Evolutionary conservation across 1,140 invertebrate species (phyloP), one percentile per base, ranked within the genome.

Genomic region (Brachionus rotundiformis): DNA sequence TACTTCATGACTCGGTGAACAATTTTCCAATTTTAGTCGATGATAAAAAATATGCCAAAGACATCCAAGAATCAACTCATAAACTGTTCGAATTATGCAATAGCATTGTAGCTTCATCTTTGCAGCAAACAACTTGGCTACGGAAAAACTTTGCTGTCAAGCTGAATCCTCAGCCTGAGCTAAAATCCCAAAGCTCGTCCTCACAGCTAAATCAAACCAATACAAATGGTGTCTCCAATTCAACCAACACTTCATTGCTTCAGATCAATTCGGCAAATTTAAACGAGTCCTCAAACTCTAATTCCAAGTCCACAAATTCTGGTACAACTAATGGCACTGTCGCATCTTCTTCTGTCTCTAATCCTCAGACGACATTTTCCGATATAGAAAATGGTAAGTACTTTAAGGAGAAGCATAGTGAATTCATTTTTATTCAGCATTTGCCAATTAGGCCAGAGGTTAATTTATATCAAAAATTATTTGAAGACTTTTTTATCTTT

Each of bases 51-150:
- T 93, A 94, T 84, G 90, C 92, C 63, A 91, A 92, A 84, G 92
- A 95, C 85, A 86, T 95, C 25, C 93, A 94, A 89, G 88, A 89
- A 29, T 86, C 88, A 11, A 84, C 86, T 8, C 86, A 88, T 77
- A 93, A 93, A 86, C 86, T 95, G 59, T 91, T 95, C 19, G 94
- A 96, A 86, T 92, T 92, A 0, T 91, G 93, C 65, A 92, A 92
- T n/a, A 91, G 91, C 87, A 93, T 96, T 80, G 94, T 94, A 25
- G 94, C 93, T 29, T 93, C 94, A 8, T 93, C 93, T 84, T 88
- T 96, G 73, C 94, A 95, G 85, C 93, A 95, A 85, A 95, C 94
- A 1, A 95, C 94, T 1, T 96, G 94, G 94, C 85, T 96, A 36
- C 89, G 94, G 83, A 90, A 94, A 83, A 95, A 94, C 87, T 89